phyloP scores from a whole-genome alignment of 2,797 vertebrate species.

The Lemur catta region DNA sequence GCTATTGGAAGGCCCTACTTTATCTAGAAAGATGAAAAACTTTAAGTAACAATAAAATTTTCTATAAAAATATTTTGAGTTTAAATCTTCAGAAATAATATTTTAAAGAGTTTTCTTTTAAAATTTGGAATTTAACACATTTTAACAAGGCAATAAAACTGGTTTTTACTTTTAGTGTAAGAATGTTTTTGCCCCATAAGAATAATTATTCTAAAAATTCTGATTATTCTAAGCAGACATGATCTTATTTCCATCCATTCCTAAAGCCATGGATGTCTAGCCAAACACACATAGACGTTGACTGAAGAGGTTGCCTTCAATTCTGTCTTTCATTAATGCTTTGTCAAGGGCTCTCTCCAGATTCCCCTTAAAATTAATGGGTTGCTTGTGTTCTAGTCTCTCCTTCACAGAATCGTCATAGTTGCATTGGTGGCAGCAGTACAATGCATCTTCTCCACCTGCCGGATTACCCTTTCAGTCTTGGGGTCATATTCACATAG shows the following conservation, averaged over 20 bases:
- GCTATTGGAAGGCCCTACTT: neutral
- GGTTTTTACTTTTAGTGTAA: neutral
- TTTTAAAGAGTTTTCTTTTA: neutral
- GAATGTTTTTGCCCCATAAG: neutral
- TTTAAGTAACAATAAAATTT: neutral
- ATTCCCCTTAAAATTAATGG: neutral
- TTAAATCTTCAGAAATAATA: neutral
- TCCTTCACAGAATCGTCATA: neutral
- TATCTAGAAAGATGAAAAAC: neutral
- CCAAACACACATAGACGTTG: neutral
- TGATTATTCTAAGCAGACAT: neutral
- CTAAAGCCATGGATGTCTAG: neutral
- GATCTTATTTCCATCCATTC: neutral
- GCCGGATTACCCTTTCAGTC: neutral
- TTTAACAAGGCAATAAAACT: neutral
- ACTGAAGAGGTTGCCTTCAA: neutral
- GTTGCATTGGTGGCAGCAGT: neutral
- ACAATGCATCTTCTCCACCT: neutral
- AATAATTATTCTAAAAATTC: neutral
- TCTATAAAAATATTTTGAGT: slow-evolving; percentile 4
- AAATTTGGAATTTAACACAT: slow-evolving; percentile 1
- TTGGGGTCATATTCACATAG: neutral
- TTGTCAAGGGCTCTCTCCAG: neutral
- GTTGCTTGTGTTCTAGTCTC: neutral
- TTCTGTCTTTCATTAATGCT: neutral